A percentile compares a stretch with the other conserved stretches of the same genome.
These are phyloP conservation scores for Psammodynastes pulverulentus DNA, from an alignment of 2,113 vertebrate genomes.

Conservation along the genomic window DNA sequence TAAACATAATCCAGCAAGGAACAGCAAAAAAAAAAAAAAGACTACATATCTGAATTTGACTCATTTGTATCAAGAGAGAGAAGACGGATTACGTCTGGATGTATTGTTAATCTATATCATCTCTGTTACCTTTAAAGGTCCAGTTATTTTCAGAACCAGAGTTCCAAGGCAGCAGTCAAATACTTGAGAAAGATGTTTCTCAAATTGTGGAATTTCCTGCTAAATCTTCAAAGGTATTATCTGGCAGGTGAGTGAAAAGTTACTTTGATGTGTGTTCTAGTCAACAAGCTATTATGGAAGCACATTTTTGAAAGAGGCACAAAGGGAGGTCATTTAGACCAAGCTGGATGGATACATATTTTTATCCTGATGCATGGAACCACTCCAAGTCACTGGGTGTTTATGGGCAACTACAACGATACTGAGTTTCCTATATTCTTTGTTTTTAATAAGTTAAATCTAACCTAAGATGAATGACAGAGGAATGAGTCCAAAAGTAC, in stretches of 20 bases:
- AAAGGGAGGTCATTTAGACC: neutral
- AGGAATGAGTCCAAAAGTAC: neutral
- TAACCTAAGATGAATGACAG: neutral
- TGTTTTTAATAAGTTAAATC: neutral
- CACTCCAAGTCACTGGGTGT: neutral
- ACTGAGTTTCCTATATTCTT: neutral
- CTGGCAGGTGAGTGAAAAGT: constrained; percentile 79
- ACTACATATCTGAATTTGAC: neutral
- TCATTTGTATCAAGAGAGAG: neutral
- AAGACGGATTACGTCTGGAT: constrained; percentile 19
- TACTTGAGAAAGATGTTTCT: constrained; percentile 74
- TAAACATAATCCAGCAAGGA: neutral
- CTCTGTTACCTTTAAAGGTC: constrained; percentile 73
- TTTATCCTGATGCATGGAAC: neutral
- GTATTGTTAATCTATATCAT: neutral
- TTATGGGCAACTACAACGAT: neutral
- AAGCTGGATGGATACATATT: neutral
- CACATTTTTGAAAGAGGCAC: neutral
- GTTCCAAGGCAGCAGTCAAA: constrained; percentile 79
- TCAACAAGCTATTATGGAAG: neutral
- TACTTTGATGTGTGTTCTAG: neutral
- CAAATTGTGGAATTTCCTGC: constrained; percentile 78
- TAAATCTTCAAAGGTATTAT: constrained; percentile 85
- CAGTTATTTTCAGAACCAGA: constrained; percentile 87
- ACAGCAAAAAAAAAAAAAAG: neutral